phyloP scores from a whole-genome alignment of 1,140 invertebrate genomes.

The Platorchestia sp. region DNA sequence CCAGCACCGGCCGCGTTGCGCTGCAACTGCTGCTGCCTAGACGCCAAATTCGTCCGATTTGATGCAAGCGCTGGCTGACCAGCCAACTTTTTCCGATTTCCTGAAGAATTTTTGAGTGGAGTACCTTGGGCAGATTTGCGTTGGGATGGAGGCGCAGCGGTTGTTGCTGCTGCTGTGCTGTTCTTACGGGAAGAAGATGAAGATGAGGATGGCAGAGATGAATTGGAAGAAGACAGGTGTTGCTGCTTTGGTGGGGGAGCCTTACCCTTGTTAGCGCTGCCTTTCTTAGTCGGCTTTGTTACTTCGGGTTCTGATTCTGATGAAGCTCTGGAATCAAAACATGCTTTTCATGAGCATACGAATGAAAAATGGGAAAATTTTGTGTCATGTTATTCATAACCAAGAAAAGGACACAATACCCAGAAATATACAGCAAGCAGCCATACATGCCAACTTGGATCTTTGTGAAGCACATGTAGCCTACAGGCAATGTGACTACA shows the following conservation, averaged over 20 bases:
- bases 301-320: constrained; percentile 54
- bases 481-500: background rate
- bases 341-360: background rate
- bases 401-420: background rate
- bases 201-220: constrained; percentile 2
- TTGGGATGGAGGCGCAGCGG: background rate
- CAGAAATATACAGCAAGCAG: background rate
- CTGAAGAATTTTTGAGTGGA: background rate
- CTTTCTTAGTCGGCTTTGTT: background rate
- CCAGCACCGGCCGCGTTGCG: background rate
- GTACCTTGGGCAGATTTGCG: background rate
- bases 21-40: background rate
- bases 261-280: background rate
- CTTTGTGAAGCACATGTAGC: background rate
- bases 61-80: background rate
- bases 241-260: constrained; percentile 17
- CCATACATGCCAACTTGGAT: background rate
- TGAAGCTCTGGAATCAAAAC: constrained; percentile 32
- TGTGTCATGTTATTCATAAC: background rate
- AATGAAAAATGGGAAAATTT: background rate
- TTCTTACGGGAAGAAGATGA: constrained; percentile 33
- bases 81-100: background rate
- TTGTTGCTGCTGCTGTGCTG: background rate
- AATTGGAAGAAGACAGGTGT: constrained; percentile 40
- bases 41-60: background rate